These are phyloP conservation scores for Bombus waltoni DNA, from an alignment of 1,140 invertebrate genomes.

Conservation along the genomic window DNA sequence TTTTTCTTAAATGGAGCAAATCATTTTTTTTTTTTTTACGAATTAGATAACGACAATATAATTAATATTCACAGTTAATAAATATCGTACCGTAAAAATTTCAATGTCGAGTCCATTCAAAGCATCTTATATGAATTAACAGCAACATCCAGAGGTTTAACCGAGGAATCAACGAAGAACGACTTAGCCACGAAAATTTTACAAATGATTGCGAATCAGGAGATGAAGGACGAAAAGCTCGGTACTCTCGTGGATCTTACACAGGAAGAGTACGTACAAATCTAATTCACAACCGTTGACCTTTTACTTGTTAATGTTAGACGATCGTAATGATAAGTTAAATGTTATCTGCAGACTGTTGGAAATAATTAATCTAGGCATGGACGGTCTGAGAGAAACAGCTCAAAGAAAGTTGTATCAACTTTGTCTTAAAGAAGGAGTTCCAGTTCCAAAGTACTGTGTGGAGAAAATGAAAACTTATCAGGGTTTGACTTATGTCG, in stretches of 20 bases:
- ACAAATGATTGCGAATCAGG: conserved; percentile 52
- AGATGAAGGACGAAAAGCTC: conserved; percentile 57
- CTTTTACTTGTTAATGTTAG: background rate
- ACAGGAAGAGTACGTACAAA: conserved; percentile 48
- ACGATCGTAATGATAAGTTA: background rate
- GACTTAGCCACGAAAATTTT: conserved; percentile 56
- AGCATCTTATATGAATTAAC: background rate
- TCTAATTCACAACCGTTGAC: background rate
- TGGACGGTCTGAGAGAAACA: conserved; percentile 34
- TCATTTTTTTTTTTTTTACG: background rate
- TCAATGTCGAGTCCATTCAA: background rate
- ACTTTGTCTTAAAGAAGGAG: conserved; percentile 55
- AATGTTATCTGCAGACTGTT: conserved; percentile 51
- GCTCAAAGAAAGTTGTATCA: conserved; percentile 61
- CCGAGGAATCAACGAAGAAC: conserved; percentile 52
- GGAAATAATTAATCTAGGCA: conserved; percentile 51
- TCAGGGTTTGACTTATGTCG: conserved; percentile 39
- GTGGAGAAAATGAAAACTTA: conserved; percentile 2
- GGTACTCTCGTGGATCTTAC: conserved; percentile 34
- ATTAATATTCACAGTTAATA: background rate
- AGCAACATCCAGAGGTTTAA: conserved; percentile 44
- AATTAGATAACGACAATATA: background rate
- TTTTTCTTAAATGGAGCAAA: background rate
- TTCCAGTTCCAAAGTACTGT: conserved; percentile 52
- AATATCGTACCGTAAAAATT: background rate